Evolutionary conservation across 2,797 vertebrate species (phyloP), one percentile per base, ranked within the genome.

Genomic region (Notamacropus eugenii): DNA sequence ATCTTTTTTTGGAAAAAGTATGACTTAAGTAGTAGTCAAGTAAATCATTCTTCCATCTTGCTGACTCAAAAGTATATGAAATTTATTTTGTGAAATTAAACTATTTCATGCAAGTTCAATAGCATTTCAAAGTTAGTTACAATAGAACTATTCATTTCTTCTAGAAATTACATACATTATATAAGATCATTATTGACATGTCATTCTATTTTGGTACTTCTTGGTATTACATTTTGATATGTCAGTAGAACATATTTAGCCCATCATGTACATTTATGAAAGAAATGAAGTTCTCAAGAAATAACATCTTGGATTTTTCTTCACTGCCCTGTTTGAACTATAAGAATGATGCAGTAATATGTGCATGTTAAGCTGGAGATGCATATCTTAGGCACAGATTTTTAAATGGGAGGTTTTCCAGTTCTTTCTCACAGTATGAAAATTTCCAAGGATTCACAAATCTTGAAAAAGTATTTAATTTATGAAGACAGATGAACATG

Each of bases 261-360:
- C 2, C 22, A 19, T 92, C 55, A n/a, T 29, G 93, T 55, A 58
- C 11, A 55, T 55, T 96, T 96, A 94, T 91, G 31, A 94, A 93
- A 91, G 52, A 59, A 95, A 91, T 90, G 11, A 54, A 93, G 4
- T 92, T 67, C 12, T 93, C 58, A 91, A 50, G 96, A 82, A 46
- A 82, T 46, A 46, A 10, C 8, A 90, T 67, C 54, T 56, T 96
- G 62, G 52, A 34, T 74, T 93, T 54, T 90, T 92, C 67, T 93
- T 92, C 29, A 14, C 57, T 93, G 52, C 5, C 10, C 93, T 93
- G 31, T 16, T 92, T 92, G 4, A 34, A 54, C 22, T 29, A 3
- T n/a, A 91, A 92, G 27, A 93, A 82, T 93, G 82, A 82, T n/a
- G 29, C 0, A 67, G 13, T 46, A 16, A 2, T 11, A 46, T 27